phyloP scores from a whole-genome alignment of 2,797 vertebrate genomes.

The Bovichtus diacanthus region DNA sequence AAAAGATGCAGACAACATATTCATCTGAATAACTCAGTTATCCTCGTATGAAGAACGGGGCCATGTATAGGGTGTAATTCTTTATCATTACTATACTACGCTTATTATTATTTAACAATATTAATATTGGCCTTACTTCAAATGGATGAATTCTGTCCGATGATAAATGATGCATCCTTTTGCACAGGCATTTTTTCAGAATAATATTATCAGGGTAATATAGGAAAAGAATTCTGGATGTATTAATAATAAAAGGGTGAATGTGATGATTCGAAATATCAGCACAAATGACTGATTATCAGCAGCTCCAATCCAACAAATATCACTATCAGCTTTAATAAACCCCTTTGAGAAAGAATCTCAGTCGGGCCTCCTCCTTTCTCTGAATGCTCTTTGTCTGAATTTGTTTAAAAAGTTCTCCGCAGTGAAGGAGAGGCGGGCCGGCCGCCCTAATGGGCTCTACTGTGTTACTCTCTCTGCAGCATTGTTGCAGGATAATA shows the following conservation, averaged over 20 bases:
- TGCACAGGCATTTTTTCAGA: background rate
- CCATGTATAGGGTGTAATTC: background rate
- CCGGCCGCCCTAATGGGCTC: constrained; percentile 38
- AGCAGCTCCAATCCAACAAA: constrained; percentile 3
- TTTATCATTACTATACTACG: background rate
- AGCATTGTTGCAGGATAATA: constrained; percentile 27
- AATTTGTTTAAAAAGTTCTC: constrained; percentile 43
- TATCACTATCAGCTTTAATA: constrained; percentile 31
- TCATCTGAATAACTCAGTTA: background rate
- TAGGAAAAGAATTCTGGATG: background rate
- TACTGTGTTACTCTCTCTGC: constrained; percentile 15
- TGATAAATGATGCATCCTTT: background rate
- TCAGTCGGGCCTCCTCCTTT: constrained; percentile 1
- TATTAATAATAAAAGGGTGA: background rate
- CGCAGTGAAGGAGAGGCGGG: constrained; percentile 21
- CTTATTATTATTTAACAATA: background rate
- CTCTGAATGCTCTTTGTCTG: constrained; percentile 51
- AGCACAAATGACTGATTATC: background rate
- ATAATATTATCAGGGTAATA: background rate
- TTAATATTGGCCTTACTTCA: background rate
- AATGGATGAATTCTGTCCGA: background rate
- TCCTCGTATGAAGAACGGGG: background rate
- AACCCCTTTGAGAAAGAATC: constrained; percentile 12
- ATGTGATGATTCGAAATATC: background rate
- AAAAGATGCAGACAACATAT: background rate